A percentile compares a stretch with the other conserved stretches of the same genome.
Evolutionary conservation across 2,797 vertebrate genomes (phyloP).

Genomic region (Lacerta viridis): DNA sequence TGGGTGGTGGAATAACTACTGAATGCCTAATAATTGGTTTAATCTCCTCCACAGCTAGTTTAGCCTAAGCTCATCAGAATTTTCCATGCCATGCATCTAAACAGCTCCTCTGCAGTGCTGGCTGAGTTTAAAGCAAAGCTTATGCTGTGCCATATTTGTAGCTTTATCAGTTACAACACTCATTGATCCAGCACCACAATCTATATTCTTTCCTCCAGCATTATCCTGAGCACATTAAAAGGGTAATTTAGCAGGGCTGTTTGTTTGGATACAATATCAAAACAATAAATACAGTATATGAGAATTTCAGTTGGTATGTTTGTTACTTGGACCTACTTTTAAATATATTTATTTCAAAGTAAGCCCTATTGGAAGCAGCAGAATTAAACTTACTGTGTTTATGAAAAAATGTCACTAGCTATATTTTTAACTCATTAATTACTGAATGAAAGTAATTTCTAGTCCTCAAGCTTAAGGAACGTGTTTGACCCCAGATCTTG

Average conservation of each 20-base stretch:
- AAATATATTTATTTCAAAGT: neutral
- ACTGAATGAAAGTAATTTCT: neutral
- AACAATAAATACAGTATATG: neutral
- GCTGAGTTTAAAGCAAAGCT: conserved; percentile 19
- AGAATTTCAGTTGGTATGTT: neutral
- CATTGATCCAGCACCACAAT: neutral
- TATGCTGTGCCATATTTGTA: neutral
- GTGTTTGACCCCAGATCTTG: neutral
- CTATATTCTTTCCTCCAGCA: neutral
- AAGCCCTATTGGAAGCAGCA: neutral
- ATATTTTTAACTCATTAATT: neutral
- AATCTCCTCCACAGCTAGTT: conserved; percentile 43
- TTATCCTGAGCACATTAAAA: neutral
- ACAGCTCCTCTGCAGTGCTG: neutral
- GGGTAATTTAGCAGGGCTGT: neutral
- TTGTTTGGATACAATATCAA: neutral
- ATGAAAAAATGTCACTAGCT: neutral
- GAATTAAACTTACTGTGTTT: neutral
- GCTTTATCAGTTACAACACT: neutral
- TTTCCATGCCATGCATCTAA: conserved; percentile 40
- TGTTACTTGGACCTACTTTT: neutral
- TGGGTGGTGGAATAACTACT: conserved; percentile 36
- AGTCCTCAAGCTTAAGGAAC: neutral
- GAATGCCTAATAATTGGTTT: conserved; percentile 48
- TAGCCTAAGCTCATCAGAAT: conserved; percentile 32